Evolutionary conservation across 2,113 vertebrate genomes (phyloP).

Genomic region (Thalassoma bifasciatum): DNA sequence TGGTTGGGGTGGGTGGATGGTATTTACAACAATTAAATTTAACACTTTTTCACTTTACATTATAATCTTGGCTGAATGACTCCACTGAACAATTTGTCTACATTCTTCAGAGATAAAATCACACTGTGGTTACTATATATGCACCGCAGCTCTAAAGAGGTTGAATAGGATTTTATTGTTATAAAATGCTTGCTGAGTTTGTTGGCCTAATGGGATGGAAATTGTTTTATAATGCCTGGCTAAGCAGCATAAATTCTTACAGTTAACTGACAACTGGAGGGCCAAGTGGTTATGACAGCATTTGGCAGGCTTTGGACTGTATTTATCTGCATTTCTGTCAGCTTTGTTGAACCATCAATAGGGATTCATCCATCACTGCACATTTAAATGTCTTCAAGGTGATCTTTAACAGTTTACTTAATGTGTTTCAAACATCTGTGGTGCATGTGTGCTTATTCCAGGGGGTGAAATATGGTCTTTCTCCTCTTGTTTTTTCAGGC

Average conservation of each 20-base stretch:
- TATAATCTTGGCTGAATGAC: background rate
- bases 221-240: slow-evolving; percentile 64
- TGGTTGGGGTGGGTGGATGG: background rate
- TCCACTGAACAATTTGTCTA: background rate
- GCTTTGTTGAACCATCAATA: slow-evolving; percentile 56
- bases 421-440: slow-evolving; percentile 38
- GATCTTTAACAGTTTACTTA: slow-evolving; percentile 55
- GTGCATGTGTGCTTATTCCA: background rate
- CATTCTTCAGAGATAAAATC: background rate
- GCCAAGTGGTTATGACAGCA: slow-evolving; percentile 69
- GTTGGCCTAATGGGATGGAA: slow-evolving; percentile 58
- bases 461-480: slow-evolving; percentile 1
- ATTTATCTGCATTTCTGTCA: slow-evolving; percentile 68
- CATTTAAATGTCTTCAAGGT: slow-evolving; percentile 66
- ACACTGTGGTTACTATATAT: background rate
- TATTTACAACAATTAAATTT: background rate
- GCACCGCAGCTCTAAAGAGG: slow-evolving; percentile 5
- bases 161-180: slow-evolving; percentile 20
- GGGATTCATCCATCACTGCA: slow-evolving; percentile 45
- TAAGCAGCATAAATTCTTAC: slow-evolving; percentile 65
- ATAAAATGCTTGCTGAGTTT: slow-evolving; percentile 37
- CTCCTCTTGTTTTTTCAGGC: slow-evolving; percentile 18
- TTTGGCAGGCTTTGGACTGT: slow-evolving; percentile 59
- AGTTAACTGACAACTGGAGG: slow-evolving; percentile 60
- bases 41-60: background rate